These are phyloP conservation scores for Aphaenogaster floridana DNA, from an alignment of 1,140 invertebrate genomes.

Conservation along the genomic window DNA sequence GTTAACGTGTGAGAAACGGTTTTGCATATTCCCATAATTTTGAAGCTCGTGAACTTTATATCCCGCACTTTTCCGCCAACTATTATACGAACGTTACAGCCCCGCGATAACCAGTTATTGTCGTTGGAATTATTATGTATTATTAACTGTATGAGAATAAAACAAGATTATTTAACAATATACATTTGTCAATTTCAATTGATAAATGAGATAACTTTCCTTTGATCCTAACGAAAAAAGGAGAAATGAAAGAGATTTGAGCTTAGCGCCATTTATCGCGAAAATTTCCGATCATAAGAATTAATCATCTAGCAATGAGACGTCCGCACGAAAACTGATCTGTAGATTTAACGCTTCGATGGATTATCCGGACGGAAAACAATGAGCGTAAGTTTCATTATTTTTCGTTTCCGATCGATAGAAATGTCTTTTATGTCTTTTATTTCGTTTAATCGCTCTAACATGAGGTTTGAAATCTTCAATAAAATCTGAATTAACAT, in stretches of 20 bases:
- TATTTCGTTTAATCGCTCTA: neutral
- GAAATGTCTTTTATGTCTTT: neutral
- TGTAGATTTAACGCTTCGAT: slow-evolving; percentile 54
- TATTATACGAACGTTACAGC: slow-evolving; percentile 27
- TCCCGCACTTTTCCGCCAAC: slow-evolving; percentile 6
- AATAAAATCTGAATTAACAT: neutral
- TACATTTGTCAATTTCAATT: slow-evolving; percentile 23
- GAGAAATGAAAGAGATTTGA: slow-evolving; percentile 22
- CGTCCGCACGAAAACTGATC: slow-evolving; percentile 56
- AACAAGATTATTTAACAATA: slow-evolving; percentile 8
- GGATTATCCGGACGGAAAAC: slow-evolving; percentile 47
- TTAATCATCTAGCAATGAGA: slow-evolving; percentile 65
- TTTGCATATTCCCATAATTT: slow-evolving; percentile 58
- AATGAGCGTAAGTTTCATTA: slow-evolving; percentile 21
- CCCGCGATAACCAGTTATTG: neutral
- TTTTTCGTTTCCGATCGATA: slow-evolving; percentile 29
- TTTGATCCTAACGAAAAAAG: slow-evolving; percentile 15
- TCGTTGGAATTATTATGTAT: slow-evolving; percentile 4
- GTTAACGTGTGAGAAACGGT: slow-evolving; percentile 61
- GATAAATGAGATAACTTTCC: slow-evolving; percentile 49
- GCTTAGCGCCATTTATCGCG: slow-evolving; percentile 38
- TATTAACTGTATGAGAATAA: neutral
- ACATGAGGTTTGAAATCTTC: neutral
- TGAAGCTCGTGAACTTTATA: slow-evolving; percentile 30
- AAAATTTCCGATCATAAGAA: slow-evolving; percentile 58